Evolutionary conservation across 2,797 vertebrate genomes (phyloP).

Genomic region (Oryzias sinensis): DNA sequence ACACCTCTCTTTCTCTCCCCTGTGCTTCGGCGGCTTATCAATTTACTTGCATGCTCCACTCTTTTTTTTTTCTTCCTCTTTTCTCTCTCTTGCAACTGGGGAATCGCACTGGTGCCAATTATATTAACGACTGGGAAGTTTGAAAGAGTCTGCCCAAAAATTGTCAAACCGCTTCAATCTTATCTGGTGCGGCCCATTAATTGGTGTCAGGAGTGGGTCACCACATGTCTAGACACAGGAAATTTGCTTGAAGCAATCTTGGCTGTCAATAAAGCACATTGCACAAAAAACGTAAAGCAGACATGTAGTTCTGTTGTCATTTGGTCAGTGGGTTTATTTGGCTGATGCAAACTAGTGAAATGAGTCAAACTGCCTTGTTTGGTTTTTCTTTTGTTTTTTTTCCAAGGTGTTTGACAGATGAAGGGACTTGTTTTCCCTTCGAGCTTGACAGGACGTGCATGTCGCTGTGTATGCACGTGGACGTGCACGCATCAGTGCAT

Average conservation of each 20-base stretch:
- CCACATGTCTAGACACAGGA: constrained; percentile 63
- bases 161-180: constrained; percentile 62
- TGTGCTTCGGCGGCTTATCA: constrained; percentile 47
- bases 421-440: constrained; percentile 16
- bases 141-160: constrained; percentile 57
- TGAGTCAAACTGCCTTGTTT: constrained; percentile 24
- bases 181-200: constrained; percentile 59
- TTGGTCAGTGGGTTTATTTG: constrained; percentile 20
- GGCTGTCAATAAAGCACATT: constrained; percentile 39
- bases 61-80: constrained; percentile 11
- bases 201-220: constrained; percentile 64
- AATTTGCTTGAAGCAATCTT: constrained; percentile 49
- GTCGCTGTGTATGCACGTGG: constrained; percentile 11
- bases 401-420: constrained; percentile 41
- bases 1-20: constrained; percentile 41
- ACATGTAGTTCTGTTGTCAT: constrained; percentile 10
- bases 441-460: constrained; percentile 10
- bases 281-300: constrained; percentile 20
- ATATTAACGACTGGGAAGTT: constrained; percentile 62
- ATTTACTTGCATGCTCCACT: constrained; percentile 41
- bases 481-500: constrained; percentile 32
- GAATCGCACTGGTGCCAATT: constrained; percentile 48
- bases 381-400: not conserved
- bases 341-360: constrained; percentile 13
- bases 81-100: constrained; percentile 18